phyloP scores from a whole-genome alignment of 2,888 invertebrate genomes.

The Drosophila pseudotakahashii region DNA sequence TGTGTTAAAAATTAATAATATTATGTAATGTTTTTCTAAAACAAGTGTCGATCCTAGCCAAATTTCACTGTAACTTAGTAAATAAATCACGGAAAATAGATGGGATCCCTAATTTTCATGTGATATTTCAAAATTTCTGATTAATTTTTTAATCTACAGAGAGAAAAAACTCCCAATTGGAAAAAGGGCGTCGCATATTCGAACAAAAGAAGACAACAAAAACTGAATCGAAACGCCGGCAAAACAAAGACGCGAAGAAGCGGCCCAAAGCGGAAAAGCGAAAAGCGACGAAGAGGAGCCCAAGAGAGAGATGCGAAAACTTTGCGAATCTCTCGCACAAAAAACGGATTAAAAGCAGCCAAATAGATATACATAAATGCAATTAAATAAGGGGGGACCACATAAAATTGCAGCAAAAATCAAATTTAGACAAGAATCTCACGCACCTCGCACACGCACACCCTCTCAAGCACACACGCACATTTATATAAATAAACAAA shows the following conservation, averaged over 20 bases:
- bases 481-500: conserved; percentile 68
- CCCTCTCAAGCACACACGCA: conserved; percentile 25
- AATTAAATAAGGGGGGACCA: conserved; percentile 10
- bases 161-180: conserved; percentile 21
- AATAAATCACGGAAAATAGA: background rate
- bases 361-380: conserved; percentile 12
- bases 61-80: background rate
- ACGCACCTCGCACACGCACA: conserved; percentile 17
- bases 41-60: background rate
- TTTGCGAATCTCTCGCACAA: too few relatives aligned
- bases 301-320: conserved; percentile 2
- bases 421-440: conserved; percentile 57
- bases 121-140: background rate
- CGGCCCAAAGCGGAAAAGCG: conserved; percentile 46
- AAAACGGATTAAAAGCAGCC: conserved; percentile 3
- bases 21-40: too few relatives aligned
- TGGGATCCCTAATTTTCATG: too few relatives aligned
- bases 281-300: conserved; percentile 23
- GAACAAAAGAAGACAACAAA: conserved; percentile 58
- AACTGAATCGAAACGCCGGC: conserved; percentile 61
- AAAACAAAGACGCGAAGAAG: conserved; percentile 73
- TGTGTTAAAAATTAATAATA: too few relatives aligned
- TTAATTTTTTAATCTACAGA: background rate
- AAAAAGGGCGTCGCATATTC: conserved; percentile 44
- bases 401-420: conserved; percentile 50